Evolutionary conservation across 2,113 vertebrate species (phyloP).

Genomic region (Semicossyphus pulcher): DNA sequence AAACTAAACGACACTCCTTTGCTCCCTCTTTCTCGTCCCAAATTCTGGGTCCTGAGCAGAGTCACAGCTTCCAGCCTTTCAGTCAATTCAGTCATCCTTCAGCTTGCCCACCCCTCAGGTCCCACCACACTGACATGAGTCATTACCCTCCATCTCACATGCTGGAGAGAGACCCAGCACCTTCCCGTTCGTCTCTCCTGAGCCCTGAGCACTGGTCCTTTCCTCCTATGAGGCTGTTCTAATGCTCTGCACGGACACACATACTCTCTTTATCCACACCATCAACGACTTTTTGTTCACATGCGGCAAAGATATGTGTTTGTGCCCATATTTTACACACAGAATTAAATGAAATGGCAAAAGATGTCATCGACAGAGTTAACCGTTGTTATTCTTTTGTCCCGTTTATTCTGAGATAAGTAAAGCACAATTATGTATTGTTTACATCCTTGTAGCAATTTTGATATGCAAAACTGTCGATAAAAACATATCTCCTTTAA

Average conservation of each 20-base stretch:
- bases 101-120: conserved; percentile 22
- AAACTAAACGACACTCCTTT: conserved; percentile 28
- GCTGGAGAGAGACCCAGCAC: conserved; percentile 67
- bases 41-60: conserved; percentile 18
- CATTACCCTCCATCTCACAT: conserved; percentile 72
- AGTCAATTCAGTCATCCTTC: conserved; percentile 40
- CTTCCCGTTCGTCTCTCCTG: conserved; percentile 51
- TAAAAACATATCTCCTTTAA: conserved; percentile 1
- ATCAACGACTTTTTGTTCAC: conserved; percentile 22
- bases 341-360: conserved; percentile 15
- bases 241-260: conserved; percentile 19
- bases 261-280: not conserved
- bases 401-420: conserved; percentile 8
- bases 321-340: conserved; percentile 13
- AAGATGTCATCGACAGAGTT: not conserved
- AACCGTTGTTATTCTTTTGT: conserved; percentile 2
- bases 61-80: conserved; percentile 51
- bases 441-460: conserved; percentile 39
- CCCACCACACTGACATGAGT: conserved; percentile 58
- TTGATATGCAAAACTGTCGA: conserved; percentile 47
- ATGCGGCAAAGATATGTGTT: not conserved
- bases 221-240: conserved; percentile 88
- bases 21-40: conserved; percentile 13
- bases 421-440: conserved; percentile 41
- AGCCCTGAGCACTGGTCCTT: conserved; percentile 85